These are phyloP conservation scores for Babyrousa celebensis DNA, from an alignment of 2,797 vertebrate species.

Conservation along the genomic window DNA sequence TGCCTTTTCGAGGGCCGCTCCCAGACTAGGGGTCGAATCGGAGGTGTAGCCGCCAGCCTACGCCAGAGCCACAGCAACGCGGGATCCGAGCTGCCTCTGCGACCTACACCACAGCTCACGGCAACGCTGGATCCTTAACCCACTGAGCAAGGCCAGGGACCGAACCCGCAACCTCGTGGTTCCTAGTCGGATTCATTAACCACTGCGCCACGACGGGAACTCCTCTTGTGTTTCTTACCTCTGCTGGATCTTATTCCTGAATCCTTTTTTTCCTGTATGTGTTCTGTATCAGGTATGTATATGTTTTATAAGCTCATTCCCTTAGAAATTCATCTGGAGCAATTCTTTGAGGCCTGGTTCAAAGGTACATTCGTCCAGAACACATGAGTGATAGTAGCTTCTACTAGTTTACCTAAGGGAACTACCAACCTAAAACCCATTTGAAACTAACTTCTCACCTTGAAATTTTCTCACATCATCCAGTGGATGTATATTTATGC, in stretches of 20 bases:
- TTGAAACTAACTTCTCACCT: slow-evolving; percentile 6
- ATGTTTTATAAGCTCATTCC: neutral
- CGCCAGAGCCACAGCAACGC: too few relatives aligned
- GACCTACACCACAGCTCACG: too few relatives aligned
- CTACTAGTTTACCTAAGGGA: neutral
- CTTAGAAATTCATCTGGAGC: slow-evolving; percentile 23
- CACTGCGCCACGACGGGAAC: too few relatives aligned
- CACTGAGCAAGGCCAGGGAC: too few relatives aligned
- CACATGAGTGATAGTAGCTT: neutral
- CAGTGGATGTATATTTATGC: neutral
- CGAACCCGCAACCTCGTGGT: too few relatives aligned
- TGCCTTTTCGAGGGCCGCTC: neutral
- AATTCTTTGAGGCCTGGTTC: neutral
- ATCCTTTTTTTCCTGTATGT: neutral
- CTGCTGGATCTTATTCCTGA: neutral
- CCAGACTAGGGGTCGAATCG: too few relatives aligned
- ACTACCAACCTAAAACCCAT: neutral
- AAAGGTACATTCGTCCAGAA: neutral
- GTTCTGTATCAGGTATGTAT: neutral
- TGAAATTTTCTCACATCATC: neutral
- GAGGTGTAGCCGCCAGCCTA: too few relatives aligned
- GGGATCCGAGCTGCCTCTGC: too few relatives aligned
- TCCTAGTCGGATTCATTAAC: too few relatives aligned
- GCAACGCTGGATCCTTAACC: too few relatives aligned
- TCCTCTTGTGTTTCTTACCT: neutral